Conservation (phyloP, 2,797 vertebrate species). For the Clarias laeviceps region DNA sequence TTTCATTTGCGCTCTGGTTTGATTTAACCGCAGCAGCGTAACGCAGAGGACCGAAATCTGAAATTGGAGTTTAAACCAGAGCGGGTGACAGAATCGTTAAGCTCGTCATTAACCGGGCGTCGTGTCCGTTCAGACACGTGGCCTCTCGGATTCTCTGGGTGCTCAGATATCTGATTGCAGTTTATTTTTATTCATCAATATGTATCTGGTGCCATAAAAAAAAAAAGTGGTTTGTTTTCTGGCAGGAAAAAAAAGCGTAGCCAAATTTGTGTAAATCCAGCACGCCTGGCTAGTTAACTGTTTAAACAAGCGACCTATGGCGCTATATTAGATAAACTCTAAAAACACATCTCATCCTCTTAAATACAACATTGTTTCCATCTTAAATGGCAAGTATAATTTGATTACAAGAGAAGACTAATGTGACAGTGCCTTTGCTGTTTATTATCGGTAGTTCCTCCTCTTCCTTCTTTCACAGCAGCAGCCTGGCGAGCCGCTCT, state of each 20-base stretch:
- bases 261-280: neutral
- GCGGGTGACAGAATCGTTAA: slow-evolving; percentile 6
- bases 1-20: neutral
- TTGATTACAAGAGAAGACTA: neutral
- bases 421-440: neutral
- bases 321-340: neutral
- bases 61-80: slow-evolving; percentile 19
- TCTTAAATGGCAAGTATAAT: neutral
- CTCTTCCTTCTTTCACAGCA: neutral
- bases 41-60: neutral
- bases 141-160: slow-evolving; percentile 2
- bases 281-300: neutral
- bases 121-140: neutral
- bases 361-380: neutral
- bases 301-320: neutral
- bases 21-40: neutral
- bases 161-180: slow-evolving; percentile 15
- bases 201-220: neutral
- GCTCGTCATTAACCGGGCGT: neutral
- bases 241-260: neutral
- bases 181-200: slow-evolving; percentile 26
- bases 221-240: neutral
- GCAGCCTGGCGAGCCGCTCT: neutral
- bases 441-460: neutral
- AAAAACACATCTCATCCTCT: neutral